Evolutionary conservation across 2,888 invertebrate species (phyloP).

Genomic region (Microctonus hyperodae): DNA sequence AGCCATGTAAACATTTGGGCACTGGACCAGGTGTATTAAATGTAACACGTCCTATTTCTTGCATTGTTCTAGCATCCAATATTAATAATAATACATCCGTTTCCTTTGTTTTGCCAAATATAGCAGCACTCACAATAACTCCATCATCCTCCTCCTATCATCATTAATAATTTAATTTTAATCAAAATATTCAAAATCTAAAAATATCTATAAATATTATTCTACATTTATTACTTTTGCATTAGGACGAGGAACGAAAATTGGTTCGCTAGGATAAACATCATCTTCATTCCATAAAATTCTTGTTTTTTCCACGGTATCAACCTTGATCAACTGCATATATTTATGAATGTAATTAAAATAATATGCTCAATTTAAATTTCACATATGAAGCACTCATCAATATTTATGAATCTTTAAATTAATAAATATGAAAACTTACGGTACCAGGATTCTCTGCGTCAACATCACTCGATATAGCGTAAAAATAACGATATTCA

Average conservation of each 20-base stretch:
- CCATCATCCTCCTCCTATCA: slow-evolving; percentile 79
- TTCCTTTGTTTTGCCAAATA: slow-evolving; percentile 73
- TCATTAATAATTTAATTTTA: slow-evolving; percentile 24
- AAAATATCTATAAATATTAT: too few species aligned
- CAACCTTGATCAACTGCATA: slow-evolving; percentile 80
- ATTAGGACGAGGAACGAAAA: slow-evolving; percentile 77
- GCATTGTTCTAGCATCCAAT: slow-evolving; percentile 76
- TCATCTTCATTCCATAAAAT: slow-evolving; percentile 76
- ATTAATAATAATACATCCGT: slow-evolving; percentile 75
- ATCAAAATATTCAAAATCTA: neutral
- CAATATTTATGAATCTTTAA: too few species aligned
- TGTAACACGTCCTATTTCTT: slow-evolving; percentile 77
- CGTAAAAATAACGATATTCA: slow-evolving; percentile 87
- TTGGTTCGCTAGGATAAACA: slow-evolving; percentile 85
- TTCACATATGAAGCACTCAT: neutral
- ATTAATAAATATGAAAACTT: too few species aligned
- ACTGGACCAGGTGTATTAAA: slow-evolving; percentile 78
- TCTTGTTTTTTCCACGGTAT: slow-evolving; percentile 69
- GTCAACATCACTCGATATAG: slow-evolving; percentile 82
- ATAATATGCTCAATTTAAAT: neutral
- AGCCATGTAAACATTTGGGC: slow-evolving; percentile 87
- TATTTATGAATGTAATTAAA: slow-evolving; percentile 18
- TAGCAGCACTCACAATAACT: slow-evolving; percentile 74
- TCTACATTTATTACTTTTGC: slow-evolving; percentile 61
- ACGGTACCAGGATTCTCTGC: slow-evolving; percentile 80